These are phyloP conservation scores for Temnothorax nylanderi DNA, from an alignment of 1,140 invertebrate species.

Conservation along the genomic window DNA sequence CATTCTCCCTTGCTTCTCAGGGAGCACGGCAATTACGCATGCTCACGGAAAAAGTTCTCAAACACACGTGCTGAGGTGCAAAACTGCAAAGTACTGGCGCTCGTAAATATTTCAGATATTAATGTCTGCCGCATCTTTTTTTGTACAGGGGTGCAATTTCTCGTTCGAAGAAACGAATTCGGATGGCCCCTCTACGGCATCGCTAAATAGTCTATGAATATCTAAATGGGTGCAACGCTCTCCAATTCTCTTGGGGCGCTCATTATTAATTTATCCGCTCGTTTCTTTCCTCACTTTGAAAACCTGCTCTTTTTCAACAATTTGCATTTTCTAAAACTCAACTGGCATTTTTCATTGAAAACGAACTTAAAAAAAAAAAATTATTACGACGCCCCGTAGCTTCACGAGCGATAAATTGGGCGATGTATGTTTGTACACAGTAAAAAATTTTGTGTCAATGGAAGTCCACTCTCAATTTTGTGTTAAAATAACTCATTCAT, in stretches of 20 bases:
- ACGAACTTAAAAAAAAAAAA: constrained; percentile 15
- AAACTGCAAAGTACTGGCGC: constrained; percentile 14
- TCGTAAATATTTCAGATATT: constrained; percentile 35
- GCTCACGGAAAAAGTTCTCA: constrained; percentile 42
- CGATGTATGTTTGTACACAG: neutral
- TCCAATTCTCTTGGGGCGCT: neutral
- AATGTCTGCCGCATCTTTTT: constrained; percentile 17
- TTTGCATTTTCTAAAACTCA: constrained; percentile 6
- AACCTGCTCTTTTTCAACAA: constrained; percentile 15
- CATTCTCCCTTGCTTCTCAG: neutral
- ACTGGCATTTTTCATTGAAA: neutral
- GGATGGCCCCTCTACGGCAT: neutral
- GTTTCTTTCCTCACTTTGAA: neutral
- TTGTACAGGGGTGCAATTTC: neutral
- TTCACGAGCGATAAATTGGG: neutral
- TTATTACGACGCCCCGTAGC: neutral
- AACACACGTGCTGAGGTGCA: constrained; percentile 8
- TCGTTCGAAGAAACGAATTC: constrained; percentile 23
- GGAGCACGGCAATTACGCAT: constrained; percentile 18
- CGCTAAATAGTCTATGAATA: constrained; percentile 33
- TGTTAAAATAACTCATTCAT: too few relatives aligned
- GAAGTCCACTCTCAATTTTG: too few relatives aligned
- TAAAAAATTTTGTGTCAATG: too few relatives aligned
- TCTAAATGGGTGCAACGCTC: constrained; percentile 10
- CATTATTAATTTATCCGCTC: constrained; percentile 22